A percentile compares a stretch with the other conserved stretches of the same genome.
Evolutionary conservation across 2,113 vertebrate species (phyloP).

Genomic region (Gadus chalcogrammus): DNA sequence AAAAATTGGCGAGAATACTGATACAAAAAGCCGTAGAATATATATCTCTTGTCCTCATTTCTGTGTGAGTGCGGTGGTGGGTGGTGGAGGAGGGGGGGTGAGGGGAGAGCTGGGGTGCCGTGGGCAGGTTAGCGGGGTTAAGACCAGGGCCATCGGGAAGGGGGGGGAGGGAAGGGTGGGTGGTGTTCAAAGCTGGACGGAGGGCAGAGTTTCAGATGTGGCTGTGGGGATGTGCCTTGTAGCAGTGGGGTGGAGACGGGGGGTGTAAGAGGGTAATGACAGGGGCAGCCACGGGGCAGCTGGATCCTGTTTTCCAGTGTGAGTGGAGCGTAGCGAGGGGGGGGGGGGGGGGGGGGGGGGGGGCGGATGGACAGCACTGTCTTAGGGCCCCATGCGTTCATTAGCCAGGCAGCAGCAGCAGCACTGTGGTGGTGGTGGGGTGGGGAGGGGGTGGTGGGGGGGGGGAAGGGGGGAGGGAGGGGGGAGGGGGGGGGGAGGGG

Average conservation of each 20-base stretch:
- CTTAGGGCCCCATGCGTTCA: slow-evolving; percentile 68
- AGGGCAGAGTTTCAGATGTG: slow-evolving; percentile 51
- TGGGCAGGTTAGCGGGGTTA: slow-evolving; percentile 32
- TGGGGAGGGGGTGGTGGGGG: too few species aligned
- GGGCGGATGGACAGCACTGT: slow-evolving; percentile 44
- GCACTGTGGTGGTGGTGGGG: slow-evolving; percentile 41
- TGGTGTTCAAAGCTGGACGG: too few species aligned
- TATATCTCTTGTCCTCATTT: too few species aligned
- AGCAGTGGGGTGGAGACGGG: slow-evolving; percentile 34
- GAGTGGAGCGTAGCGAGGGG: slow-evolving; percentile 38
- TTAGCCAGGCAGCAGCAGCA: slow-evolving; percentile 63
- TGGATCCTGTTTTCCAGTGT: slow-evolving; percentile 71
- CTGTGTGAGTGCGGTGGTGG: slow-evolving; percentile 16
- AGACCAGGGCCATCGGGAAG: slow-evolving; percentile 39
- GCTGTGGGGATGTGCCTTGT: slow-evolving; percentile 39
- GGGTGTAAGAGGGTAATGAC: slow-evolving; percentile 61
- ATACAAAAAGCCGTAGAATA: too few species aligned
- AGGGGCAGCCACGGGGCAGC: slow-evolving; percentile 60
- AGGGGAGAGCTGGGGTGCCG: too few species aligned
- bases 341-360: neutral
- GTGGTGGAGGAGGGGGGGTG: slow-evolving; percentile 6
- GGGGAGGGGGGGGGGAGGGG: too few species aligned
- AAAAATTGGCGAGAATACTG: too few species aligned
- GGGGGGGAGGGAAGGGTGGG: slow-evolving; percentile 22
- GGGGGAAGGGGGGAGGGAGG: neutral